Percentiles rank a stretch among this genome's conserved stretches.
These are phyloP conservation scores for Tyto alba DNA, from an alignment of 2,113 vertebrate genomes.

Conservation along the genomic window DNA sequence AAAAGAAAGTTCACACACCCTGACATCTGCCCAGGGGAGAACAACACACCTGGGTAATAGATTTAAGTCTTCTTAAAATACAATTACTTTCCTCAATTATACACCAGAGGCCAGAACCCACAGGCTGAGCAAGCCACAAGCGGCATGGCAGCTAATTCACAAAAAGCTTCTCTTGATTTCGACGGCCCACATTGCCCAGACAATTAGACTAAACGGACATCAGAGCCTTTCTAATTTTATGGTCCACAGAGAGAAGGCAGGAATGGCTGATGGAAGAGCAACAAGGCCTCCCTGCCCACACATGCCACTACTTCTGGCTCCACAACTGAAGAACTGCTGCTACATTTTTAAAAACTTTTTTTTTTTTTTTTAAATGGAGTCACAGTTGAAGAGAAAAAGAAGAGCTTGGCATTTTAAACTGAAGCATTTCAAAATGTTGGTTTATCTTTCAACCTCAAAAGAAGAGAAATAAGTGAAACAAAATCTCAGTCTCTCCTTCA, in stretches of 20 bases:
- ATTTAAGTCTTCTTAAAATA: not conserved
- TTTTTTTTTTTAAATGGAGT: not conserved
- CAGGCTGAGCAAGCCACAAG: not conserved
- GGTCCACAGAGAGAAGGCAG: not conserved
- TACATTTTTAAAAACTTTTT: not conserved
- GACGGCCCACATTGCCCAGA: not conserved
- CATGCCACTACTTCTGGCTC: not conserved
- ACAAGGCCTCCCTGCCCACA: conserved; percentile 2
- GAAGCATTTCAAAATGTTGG: not conserved
- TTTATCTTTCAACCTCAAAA: not conserved
- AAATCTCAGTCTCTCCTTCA: not conserved
- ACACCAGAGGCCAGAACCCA: not conserved
- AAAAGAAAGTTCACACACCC: not conserved
- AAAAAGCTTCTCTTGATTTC: not conserved
- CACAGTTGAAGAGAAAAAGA: not conserved
- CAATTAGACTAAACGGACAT: not conserved
- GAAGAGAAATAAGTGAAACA: not conserved
- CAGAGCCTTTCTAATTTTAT: not conserved
- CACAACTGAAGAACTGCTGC: not conserved
- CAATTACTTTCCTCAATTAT: not conserved
- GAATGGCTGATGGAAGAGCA: not conserved
- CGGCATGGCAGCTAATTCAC: not conserved
- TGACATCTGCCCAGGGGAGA: not conserved
- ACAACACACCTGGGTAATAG: not conserved
- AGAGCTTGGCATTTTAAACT: not conserved